These are phyloP conservation scores for Palythoa heliodiscus DNA, from an alignment of 92 coral and sea anemone species.

Conservation along the genomic window DNA sequence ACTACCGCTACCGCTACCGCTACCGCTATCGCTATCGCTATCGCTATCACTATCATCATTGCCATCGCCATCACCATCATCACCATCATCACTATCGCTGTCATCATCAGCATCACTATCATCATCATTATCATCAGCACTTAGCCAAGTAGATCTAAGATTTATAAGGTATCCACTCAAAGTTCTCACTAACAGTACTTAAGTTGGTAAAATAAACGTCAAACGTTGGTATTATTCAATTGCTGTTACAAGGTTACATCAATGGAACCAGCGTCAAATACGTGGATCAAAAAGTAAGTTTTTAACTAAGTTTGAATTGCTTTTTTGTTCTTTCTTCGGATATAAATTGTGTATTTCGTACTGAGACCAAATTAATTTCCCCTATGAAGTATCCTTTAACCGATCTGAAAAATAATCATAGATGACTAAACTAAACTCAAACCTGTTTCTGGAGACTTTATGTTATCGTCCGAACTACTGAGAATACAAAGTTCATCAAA, in stretches of 20 bases:
- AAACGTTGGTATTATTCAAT: no score
- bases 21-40: not conserved
- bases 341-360: no score
- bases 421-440: not conserved
- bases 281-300: no score
- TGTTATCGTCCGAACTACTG: conserved; percentile 57
- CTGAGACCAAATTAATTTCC: no score
- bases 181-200: no score
- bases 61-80: not conserved
- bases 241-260: no score
- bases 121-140: not conserved
- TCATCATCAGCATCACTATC: not conserved
- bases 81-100: not conserved
- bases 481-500: conserved; percentile 76
- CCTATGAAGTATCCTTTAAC: not conserved
- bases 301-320: no score
- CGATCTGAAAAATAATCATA: not conserved
- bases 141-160: no score
- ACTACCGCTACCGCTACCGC: not conserved
- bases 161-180: no score
- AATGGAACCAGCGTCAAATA: no score
- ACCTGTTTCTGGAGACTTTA: conserved; percentile 49
- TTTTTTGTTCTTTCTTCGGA: no score
- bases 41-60: not conserved
- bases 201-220: no score